A percentile compares a stretch with the other conserved stretches of the same genome.
Conservation (phyloP, 2,797 vertebrate species). For the Neosilurus mollespiculum region DNA sequence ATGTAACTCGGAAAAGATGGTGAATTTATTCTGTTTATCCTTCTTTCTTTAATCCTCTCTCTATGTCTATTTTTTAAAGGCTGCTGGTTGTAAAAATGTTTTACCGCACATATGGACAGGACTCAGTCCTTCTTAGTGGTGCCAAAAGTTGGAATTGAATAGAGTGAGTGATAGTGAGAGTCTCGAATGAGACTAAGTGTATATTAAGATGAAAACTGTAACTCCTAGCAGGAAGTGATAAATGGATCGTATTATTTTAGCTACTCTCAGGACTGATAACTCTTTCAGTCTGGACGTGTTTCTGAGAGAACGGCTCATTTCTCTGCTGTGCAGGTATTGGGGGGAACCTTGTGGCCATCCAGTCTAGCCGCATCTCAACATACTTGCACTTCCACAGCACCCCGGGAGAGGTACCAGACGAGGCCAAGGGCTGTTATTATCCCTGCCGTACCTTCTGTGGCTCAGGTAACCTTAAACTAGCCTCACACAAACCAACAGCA, state of each 20-base stretch:
- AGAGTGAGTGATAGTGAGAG: not conserved
- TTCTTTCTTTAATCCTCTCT: not conserved
- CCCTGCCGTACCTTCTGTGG: conserved; percentile 91
- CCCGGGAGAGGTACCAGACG: conserved; percentile 88
- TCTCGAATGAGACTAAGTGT: not conserved
- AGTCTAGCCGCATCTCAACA: conserved; percentile 96
- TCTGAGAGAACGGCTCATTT: not conserved
- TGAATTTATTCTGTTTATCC: not conserved
- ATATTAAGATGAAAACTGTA: conserved; percentile 18
- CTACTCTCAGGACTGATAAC: not conserved
- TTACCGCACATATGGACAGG: conserved; percentile 40
- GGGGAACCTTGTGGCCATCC: conserved; percentile 95
- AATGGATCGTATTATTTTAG: not conserved
- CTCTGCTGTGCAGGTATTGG: conserved; percentile 82
- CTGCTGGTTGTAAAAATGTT: conserved; percentile 31
- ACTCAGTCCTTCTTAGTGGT: not conserved
- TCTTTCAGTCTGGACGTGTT: not conserved
- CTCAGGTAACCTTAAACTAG: conserved; percentile 72
- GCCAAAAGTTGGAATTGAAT: not conserved
- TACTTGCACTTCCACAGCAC: conserved; percentile 90
- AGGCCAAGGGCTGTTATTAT: conserved; percentile 86
- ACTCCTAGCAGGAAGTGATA: not conserved
- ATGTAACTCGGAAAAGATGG: not conserved
- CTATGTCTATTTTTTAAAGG: not conserved
- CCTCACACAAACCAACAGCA: not conserved